phyloP scores from a whole-genome alignment of 1,140 invertebrate genomes.

The Pristionchus pacificus region DNA sequence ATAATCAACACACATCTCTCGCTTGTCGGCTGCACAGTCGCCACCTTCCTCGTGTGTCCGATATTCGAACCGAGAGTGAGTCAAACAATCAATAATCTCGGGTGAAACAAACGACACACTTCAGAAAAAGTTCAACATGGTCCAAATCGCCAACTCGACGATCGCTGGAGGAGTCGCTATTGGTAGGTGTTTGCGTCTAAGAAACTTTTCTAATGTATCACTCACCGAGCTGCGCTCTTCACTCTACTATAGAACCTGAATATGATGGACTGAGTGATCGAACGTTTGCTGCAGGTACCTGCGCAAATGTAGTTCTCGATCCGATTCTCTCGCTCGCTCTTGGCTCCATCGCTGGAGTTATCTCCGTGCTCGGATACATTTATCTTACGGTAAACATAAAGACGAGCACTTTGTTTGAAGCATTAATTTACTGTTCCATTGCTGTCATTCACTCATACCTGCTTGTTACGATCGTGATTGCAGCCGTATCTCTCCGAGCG shows the following conservation, averaged over 20 bases:
- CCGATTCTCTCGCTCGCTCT: conserved; percentile 79
- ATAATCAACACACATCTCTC: conserved; percentile 63
- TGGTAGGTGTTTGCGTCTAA: conserved; percentile 9
- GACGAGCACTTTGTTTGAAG: too few relatives aligned
- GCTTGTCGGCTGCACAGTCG: conserved; percentile 59
- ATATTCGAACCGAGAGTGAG: conserved; percentile 73
- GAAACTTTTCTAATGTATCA: too few relatives aligned
- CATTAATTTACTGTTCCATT: too few relatives aligned
- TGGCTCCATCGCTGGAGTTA: conserved; percentile 72
- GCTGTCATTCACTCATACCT: too few relatives aligned
- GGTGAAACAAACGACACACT: conserved; percentile 43
- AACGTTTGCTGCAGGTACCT: too few relatives aligned
- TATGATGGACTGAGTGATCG: too few relatives aligned
- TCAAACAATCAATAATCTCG: not conserved
- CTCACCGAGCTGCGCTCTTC: too few relatives aligned
- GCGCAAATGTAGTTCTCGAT: conserved; percentile 70
- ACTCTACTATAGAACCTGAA: too few relatives aligned
- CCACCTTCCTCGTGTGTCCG: conserved; percentile 66
- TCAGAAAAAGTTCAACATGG: conserved; percentile 54
- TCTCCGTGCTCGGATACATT: conserved; percentile 80
- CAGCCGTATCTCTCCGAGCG: conserved; percentile 67
- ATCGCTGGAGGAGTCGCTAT: conserved; percentile 66
- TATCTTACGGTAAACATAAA: conserved; percentile 76
- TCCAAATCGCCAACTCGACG: conserved; percentile 63
- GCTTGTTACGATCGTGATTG: not conserved